Evolutionary conservation across 2,113 vertebrate species (phyloP), one percentile per base, ranked within the genome.

Genomic region (Dromas ardeola): DNA sequence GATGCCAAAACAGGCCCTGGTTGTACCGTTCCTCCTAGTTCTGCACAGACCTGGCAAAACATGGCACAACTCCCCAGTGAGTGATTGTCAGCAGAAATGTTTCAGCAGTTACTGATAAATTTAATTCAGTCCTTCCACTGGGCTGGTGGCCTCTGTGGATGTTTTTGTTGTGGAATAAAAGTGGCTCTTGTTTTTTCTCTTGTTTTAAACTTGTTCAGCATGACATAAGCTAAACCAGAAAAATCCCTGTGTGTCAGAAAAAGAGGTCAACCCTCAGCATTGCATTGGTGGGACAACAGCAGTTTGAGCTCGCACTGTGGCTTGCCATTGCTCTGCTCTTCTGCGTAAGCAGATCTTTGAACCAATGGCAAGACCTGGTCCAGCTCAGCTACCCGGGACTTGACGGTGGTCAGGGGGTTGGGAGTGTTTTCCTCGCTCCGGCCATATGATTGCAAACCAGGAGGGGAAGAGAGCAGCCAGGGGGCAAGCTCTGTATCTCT

Each of bases 201-300:
- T 85, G 70, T 95, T 93, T 91, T 83, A 86, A 72, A 73, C 49
- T 73, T 10, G 0, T 69, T 86, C 77, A 83, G 38, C 32, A 26
- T 34, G 65, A 89, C 38, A 50, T 45, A 45, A 86, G 87, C 70
- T 63, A 69, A 83, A 83, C 81, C 77, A 94, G 87, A 95, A 93
- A 95, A 83, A 86, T 91, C 92, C n/a, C 43, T 18, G 43, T 45
- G 59, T 88, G 29, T 86, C 81, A 83, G 40, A 67, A 71, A 86
- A 74, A 95, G 73, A 73, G 59, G 56, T 71, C 4, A 8, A 43
- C 38, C 47, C n/a, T 71, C 66, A 79, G 55, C 62, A 17, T 40
- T 86, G 56, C 65, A 49, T 2, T 72, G 53, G 40, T 53, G 58
- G 27, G 49, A 94, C 55, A 43, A 38, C 71, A 91, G 87, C 84